phyloP scores from a whole-genome alignment of 1,140 invertebrate genomes.

The Drosophila lini region DNA sequence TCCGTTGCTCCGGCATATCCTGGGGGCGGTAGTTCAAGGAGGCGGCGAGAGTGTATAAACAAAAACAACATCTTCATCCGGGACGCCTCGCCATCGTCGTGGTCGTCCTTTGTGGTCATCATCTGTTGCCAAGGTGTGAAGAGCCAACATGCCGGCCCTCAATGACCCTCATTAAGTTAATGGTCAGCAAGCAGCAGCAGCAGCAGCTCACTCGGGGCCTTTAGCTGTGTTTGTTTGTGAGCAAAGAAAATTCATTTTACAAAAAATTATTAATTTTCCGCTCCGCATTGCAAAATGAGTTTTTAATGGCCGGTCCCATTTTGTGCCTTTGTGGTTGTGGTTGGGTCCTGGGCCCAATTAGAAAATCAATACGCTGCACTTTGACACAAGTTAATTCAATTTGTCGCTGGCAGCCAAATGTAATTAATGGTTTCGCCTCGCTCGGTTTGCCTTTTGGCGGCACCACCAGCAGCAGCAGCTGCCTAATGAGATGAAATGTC shows the following conservation, averaged over 20 bases:
- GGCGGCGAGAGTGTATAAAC: slow-evolving; percentile 37
- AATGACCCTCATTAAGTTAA: slow-evolving; percentile 81
- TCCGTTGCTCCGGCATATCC: slow-evolving; percentile 18
- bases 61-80: slow-evolving; percentile 53
- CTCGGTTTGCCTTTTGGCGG: slow-evolving; percentile 42
- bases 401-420: slow-evolving; percentile 55
- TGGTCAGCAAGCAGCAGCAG: slow-evolving; percentile 44
- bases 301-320: slow-evolving; percentile 49
- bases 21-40: slow-evolving; percentile 34
- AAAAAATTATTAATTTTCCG: slow-evolving; percentile 63
- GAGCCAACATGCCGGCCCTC: slow-evolving; percentile 64
- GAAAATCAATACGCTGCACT: slow-evolving; percentile 77
- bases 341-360: slow-evolving; percentile 56
- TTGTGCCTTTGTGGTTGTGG: slow-evolving; percentile 31
- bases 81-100: not conserved
- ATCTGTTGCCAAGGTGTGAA: slow-evolving; percentile 67
- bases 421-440: slow-evolving; percentile 60
- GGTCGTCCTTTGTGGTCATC: slow-evolving; percentile 34
- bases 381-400: slow-evolving; percentile 77
- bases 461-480: slow-evolving; percentile 19
- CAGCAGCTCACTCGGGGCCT: not conserved
- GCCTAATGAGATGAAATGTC: slow-evolving; percentile 52
- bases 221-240: slow-evolving; percentile 37
- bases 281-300: slow-evolving; percentile 50
- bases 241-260: slow-evolving; percentile 58